These are phyloP conservation scores for Hippocampus barbouri DNA, from an alignment of 2,113 vertebrate genomes.

Conservation along the genomic window DNA sequence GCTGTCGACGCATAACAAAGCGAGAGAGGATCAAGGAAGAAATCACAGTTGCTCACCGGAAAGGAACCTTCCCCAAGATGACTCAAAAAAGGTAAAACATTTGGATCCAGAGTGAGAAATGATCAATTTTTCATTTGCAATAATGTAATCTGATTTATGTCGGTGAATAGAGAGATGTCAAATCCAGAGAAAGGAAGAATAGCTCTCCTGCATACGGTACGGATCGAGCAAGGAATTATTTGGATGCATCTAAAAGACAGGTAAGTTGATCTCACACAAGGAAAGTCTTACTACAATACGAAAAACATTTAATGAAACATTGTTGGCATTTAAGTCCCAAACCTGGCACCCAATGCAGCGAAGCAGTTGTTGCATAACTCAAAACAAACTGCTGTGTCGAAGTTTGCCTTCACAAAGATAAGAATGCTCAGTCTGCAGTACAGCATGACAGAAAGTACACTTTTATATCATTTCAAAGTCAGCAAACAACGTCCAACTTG, in stretches of 20 bases:
- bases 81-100: constrained; percentile 16
- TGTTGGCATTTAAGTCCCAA: neutral
- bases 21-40: constrained; percentile 19
- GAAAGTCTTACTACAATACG: neutral
- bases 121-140: neutral
- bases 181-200: constrained; percentile 19
- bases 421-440: neutral
- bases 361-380: neutral
- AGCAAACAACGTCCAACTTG: neutral
- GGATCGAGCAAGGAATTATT: neutral
- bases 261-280: constrained; percentile 25
- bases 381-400: neutral
- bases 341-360: neutral
- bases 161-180: constrained; percentile 33
- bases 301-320: neutral
- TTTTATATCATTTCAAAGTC: neutral
- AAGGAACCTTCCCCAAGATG: constrained; percentile 13
- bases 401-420: neutral
- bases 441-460: neutral
- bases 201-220: constrained; percentile 19
- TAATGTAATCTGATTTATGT: neutral
- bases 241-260: constrained; percentile 25
- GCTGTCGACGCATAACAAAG: constrained; percentile 16
- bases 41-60: constrained; percentile 25
- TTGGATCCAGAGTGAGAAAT: neutral